Conservation (phyloP, 2,113 vertebrate species). For the Athene noctua region DNA sequence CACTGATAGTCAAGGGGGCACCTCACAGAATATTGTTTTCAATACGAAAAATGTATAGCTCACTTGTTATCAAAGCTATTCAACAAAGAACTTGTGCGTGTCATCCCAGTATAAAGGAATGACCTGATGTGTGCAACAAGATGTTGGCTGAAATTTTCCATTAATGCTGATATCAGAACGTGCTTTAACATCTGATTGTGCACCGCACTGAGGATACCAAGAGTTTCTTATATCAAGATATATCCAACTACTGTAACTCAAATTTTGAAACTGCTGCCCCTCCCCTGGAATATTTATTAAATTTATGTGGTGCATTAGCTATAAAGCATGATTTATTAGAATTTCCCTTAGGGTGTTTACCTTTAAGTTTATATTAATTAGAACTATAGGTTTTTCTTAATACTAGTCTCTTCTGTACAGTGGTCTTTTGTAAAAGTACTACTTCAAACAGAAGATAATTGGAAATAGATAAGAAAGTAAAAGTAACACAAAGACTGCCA, state of each 20-base stretch:
- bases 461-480: background rate
- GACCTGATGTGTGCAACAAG: background rate
- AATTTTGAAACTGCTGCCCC: background rate
- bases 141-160: background rate
- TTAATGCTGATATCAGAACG: background rate
- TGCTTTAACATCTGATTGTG: background rate
- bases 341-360: background rate
- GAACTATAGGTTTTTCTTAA: background rate
- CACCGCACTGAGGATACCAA: background rate
- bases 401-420: background rate
- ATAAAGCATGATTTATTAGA: background rate
- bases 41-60: background rate
- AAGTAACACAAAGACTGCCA: background rate
- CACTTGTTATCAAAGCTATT: background rate
- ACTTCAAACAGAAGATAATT: background rate
- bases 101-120: background rate
- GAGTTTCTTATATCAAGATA: background rate
- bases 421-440: background rate
- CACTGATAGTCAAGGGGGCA: background rate
- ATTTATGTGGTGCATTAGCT: background rate
- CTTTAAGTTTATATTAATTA: background rate
- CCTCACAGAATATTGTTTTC: background rate
- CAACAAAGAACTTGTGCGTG: background rate
- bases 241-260: background rate
- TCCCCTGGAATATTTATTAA: background rate